Conservation (phyloP, 2,888 invertebrate genomes). For the Linyphia triangularis region DNA sequence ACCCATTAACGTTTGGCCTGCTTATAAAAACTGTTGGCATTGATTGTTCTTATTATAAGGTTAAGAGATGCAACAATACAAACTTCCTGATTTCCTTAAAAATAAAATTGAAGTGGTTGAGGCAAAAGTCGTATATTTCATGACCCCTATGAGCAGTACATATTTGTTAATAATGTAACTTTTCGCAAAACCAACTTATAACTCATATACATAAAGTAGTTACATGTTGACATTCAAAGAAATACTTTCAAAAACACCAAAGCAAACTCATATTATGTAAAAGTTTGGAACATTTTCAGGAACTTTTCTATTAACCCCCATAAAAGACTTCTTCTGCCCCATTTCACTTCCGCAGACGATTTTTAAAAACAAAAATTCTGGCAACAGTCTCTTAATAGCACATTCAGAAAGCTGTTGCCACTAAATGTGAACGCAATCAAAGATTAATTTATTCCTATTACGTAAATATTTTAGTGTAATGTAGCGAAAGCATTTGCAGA, state of each 20-base stretch:
- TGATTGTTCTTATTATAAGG: too few relatives aligned
- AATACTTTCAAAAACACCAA: slow-evolving; percentile 29
- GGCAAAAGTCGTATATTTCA: too few relatives aligned
- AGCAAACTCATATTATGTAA: slow-evolving; percentile 43
- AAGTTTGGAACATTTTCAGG: slow-evolving; percentile 41
- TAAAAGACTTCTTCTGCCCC: slow-evolving; percentile 64
- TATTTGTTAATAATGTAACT: too few relatives aligned
- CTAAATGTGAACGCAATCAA: slow-evolving; percentile 72
- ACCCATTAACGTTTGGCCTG: too few relatives aligned
- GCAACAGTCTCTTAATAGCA: slow-evolving; percentile 66
- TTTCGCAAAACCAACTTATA: too few relatives aligned
- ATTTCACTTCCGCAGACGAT: slow-evolving; percentile 52
- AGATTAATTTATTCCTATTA: slow-evolving; percentile 74
- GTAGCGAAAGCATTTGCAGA: slow-evolving; percentile 69
- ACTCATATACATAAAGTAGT: neutral
- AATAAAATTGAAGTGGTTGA: too few relatives aligned
- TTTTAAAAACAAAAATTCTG: slow-evolving; percentile 46
- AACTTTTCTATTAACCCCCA: slow-evolving; percentile 57
- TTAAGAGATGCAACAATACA: too few relatives aligned
- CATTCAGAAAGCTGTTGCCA: slow-evolving; percentile 69
- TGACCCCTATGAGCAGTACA: too few relatives aligned
- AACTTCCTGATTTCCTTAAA: too few relatives aligned
- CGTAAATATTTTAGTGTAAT: slow-evolving; percentile 74
- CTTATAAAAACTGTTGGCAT: too few relatives aligned
- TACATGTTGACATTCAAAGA: slow-evolving; percentile 17